phyloP scores from a whole-genome alignment of 2,888 invertebrate species.

The Acanthosepion esculentum region DNA sequence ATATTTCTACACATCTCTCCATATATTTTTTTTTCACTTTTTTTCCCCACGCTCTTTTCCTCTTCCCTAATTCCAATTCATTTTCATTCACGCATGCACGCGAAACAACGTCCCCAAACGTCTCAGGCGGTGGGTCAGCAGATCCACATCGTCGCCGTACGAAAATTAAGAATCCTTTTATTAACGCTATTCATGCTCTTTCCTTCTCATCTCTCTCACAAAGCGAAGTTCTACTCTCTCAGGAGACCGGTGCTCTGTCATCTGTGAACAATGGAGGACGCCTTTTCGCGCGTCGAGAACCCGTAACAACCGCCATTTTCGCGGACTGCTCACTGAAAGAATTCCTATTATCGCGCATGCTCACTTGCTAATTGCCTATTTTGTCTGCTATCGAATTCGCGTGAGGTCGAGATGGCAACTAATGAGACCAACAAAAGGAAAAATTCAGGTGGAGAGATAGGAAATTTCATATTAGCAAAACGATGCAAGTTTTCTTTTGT shows the following conservation, averaged over 20 bases:
- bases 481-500: not conserved
- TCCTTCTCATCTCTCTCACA: not conserved
- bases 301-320: not conserved
- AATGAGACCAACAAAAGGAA: not conserved
- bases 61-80: not conserved
- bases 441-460: not conserved
- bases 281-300: constrained; percentile 33
- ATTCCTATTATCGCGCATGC: not conserved
- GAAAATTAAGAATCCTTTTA: not conserved
- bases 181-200: not conserved
- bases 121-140: constrained; percentile 3
- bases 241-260: not conserved
- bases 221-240: not conserved
- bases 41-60: not conserved
- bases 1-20: too few species aligned
- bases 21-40: not conserved
- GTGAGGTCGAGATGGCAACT: not conserved
- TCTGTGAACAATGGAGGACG: not conserved
- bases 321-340: not conserved
- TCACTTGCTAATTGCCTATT: not conserved
- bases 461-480: not conserved
- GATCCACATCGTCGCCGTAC: not conserved
- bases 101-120: not conserved
- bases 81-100: not conserved
- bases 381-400: not conserved